phyloP scores from a whole-genome alignment of 2,113 vertebrate species.

The Ginglymostoma cirratum region DNA sequence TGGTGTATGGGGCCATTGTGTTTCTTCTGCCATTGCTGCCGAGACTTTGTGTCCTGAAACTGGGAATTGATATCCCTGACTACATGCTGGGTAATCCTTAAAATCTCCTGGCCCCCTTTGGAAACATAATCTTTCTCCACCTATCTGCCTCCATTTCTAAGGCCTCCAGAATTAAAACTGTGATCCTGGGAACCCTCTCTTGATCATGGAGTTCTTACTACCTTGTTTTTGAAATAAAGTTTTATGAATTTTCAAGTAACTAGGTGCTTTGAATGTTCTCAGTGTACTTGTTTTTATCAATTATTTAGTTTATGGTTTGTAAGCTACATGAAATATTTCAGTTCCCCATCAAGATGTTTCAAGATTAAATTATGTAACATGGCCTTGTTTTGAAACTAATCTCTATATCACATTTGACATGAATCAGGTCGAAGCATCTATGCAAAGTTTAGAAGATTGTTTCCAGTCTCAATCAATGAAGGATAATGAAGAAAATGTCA shows the following conservation, averaged over 20 bases:
- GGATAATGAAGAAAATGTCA: conserved; percentile 43
- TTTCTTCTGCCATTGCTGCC: background rate
- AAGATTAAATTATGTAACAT: background rate
- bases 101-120: background rate
- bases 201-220: background rate
- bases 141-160: background rate
- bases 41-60: background rate
- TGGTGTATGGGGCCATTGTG: background rate
- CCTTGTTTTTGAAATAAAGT: background rate
- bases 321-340: background rate
- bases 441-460: conserved; percentile 55
- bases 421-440: conserved; percentile 56
- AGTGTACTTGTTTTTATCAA: background rate
- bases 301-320: background rate
- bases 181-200: background rate
- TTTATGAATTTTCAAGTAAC: background rate
- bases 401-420: background rate
- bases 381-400: background rate
- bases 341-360: background rate
- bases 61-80: background rate
- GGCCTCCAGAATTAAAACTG: background rate
- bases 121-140: background rate
- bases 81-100: background rate
- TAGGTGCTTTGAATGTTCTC: background rate
- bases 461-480: conserved; percentile 50